A percentile compares a stretch with the other conserved stretches of the same genome.
Evolutionary conservation across 2,113 vertebrate genomes (phyloP).

Genomic region (Melospiza georgiana): DNA sequence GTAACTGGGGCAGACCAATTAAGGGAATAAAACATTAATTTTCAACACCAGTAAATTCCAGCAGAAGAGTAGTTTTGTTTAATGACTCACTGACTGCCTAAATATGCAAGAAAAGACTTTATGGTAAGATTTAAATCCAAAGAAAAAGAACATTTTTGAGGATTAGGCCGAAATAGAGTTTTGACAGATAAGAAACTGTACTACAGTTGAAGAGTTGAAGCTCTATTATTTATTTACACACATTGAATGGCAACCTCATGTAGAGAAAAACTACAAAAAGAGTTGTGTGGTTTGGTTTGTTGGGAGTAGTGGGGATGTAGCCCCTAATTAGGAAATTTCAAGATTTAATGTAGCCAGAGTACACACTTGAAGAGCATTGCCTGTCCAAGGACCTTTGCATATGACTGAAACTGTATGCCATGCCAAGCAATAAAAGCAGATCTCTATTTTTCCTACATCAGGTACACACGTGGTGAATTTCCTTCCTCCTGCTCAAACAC

Average conservation of each 20-base stretch:
- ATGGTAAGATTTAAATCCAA: neutral
- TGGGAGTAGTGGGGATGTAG: neutral
- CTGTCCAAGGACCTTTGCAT: neutral
- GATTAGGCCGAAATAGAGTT: neutral
- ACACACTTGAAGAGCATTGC: neutral
- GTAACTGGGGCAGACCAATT: neutral
- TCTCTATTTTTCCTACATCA: neutral
- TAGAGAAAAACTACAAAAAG: neutral
- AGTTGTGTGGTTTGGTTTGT: fast-evolving
- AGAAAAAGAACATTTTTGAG: neutral
- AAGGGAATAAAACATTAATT: neutral
- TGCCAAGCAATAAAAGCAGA: neutral
- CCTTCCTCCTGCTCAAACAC: neutral
- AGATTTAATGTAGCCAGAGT: neutral
- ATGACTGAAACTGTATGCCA: neutral
- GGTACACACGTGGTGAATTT: neutral
- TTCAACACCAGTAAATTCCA: neutral
- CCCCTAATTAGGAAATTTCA: neutral
- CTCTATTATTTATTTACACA: neutral
- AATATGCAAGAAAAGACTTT: neutral
- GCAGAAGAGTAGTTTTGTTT: neutral
- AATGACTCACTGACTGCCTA: neutral
- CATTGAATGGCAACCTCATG: fast-evolving
- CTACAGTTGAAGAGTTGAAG: neutral
- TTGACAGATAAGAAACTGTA: neutral